These are phyloP conservation scores for Drosophila sp. DNA, from an alignment of 1,140 invertebrate species.

Conservation along the genomic window DNA sequence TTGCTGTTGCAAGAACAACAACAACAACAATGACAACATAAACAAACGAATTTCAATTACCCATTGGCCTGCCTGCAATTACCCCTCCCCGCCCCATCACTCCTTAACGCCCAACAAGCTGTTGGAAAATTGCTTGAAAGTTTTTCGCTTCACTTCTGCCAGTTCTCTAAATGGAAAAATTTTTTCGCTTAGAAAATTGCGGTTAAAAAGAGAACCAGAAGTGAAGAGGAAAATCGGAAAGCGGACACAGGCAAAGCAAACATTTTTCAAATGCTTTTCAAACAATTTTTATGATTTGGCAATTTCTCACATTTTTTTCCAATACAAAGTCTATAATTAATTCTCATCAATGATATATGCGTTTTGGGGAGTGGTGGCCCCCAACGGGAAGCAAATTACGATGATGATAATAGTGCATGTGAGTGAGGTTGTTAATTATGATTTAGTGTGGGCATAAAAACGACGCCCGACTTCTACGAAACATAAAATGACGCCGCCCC, in stretches of 20 bases:
- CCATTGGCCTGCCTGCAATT: conserved; percentile 63
- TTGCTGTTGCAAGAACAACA: conserved; percentile 49
- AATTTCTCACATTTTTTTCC: neutral
- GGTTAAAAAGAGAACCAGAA: conserved; percentile 8
- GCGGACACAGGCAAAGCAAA: neutral
- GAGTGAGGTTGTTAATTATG: conserved; percentile 17
- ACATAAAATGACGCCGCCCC: conserved; percentile 4
- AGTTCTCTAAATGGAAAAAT: conserved; percentile 63
- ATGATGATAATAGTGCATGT: neutral
- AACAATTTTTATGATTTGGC: conserved; percentile 13
- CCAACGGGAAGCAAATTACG: neutral
- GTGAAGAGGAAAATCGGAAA: neutral
- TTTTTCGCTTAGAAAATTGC: conserved; percentile 61
- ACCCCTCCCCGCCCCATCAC: conserved; percentile 27
- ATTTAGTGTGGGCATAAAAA: conserved; percentile 4
- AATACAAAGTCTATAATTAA: conserved; percentile 44
- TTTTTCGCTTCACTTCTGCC: conserved; percentile 22
- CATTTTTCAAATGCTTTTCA: conserved; percentile 3
- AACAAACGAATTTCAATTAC: conserved; percentile 81
- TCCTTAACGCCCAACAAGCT: conserved; percentile 1
- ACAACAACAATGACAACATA: conserved; percentile 77
- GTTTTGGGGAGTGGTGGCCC: neutral
- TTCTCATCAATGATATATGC: conserved; percentile 43
- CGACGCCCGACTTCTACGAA: conserved; percentile 10
- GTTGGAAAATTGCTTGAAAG: conserved; percentile 63